Percentiles rank a stretch among this genome's conserved stretches.
phyloP scores from a whole-genome alignment of 1,140 invertebrate genomes.

The Macrobrachium nipponense region DNA sequence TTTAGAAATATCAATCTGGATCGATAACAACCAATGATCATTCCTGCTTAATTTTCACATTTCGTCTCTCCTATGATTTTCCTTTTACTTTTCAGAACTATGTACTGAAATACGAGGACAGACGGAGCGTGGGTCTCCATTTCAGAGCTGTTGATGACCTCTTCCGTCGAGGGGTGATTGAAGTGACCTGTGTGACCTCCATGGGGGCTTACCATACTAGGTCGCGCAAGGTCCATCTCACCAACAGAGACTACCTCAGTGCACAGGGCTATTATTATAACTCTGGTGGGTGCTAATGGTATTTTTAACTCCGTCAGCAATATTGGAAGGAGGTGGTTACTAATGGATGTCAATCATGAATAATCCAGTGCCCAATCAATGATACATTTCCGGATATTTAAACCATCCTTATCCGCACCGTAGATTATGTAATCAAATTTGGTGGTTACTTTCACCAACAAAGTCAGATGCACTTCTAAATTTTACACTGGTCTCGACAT shows the following conservation, averaged over 20 bases:
- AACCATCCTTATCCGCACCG: too few relatives aligned
- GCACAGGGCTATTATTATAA: conserved; percentile 42
- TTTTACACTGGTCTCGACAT: too few relatives aligned
- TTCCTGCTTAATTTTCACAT: not conserved
- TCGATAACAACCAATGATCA: not conserved
- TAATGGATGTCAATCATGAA: too few relatives aligned
- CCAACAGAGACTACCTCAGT: conserved; percentile 31
- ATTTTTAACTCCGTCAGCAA: not conserved
- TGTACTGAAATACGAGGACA: conserved; percentile 5
- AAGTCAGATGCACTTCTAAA: too few relatives aligned
- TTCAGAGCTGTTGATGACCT: conserved; percentile 31
- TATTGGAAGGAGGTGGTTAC: too few relatives aligned
- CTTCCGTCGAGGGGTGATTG: conserved; percentile 41
- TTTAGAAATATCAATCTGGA: not conserved
- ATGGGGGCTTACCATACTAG: conserved; percentile 1
- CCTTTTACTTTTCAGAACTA: not conserved
- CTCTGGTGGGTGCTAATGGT: not conserved
- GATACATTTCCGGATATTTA: too few relatives aligned
- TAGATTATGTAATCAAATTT: too few relatives aligned
- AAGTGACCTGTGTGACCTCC: conserved; percentile 28
- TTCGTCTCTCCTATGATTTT: too few relatives aligned
- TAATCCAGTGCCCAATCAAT: too few relatives aligned
- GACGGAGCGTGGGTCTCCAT: not conserved
- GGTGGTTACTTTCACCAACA: too few relatives aligned
- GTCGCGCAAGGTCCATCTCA: conserved; percentile 9